Conservation (phyloP, 2,888 invertebrate species). For the Cantharis nigra region DNA sequence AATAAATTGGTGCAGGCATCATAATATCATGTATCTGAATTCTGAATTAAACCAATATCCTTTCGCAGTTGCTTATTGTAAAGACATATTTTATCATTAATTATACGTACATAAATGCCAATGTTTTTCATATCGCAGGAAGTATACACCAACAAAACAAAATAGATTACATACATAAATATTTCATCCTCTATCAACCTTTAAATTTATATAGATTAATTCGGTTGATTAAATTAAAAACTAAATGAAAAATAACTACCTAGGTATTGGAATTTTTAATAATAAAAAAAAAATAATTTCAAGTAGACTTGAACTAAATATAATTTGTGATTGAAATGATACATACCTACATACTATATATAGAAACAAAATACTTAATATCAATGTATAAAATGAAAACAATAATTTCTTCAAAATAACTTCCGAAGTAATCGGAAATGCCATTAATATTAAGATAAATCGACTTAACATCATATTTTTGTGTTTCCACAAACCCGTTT, state of each 20-base stretch:
- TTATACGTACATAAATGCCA: neutral
- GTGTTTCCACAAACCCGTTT: neutral
- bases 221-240: neutral
- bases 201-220: neutral
- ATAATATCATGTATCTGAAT: neutral
- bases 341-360: neutral
- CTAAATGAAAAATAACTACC: no score
- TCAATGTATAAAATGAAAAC: neutral
- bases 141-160: neutral
- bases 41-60: neutral
- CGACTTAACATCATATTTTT: neutral
- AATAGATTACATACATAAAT: neutral
- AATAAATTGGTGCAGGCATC: neutral
- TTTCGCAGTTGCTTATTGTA: neutral
- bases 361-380: neutral
- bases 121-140: neutral
- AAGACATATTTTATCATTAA: neutral
- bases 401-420: neutral
- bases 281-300: neutral
- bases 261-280: no score
- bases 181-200: neutral
- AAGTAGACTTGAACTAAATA: neutral
- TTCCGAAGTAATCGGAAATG: neutral
- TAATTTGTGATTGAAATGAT: neutral
- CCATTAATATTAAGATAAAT: neutral